Base-by-base conservation (phyloP, 2,797 vertebrate species). In the Nyctalus aviator region DNA sequence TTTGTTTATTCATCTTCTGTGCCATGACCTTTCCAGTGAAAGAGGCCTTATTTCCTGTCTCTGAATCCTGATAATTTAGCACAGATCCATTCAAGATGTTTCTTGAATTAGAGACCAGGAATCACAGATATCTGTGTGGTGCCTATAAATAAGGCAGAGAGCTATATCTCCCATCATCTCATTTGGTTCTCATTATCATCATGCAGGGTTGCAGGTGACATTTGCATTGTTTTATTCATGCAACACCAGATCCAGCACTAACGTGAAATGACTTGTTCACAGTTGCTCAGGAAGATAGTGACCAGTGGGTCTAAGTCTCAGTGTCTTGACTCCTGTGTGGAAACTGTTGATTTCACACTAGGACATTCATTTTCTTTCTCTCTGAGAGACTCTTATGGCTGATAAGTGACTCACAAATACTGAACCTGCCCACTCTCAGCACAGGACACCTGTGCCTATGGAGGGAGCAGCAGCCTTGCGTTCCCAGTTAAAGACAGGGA, bases 331-430 rank as follows among this genome's bases (percentile, higher is more conserved):
- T 90, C 57, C 69, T 32, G 4, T 82, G 75, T 88, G 59, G 87
- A 59, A 92, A 92, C 53, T n/a, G 6, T 84, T 75, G 59, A 78
- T 55, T 92, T 92, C 64, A 78, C 57, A 90, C 37, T 20, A 48
- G 86, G 66, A 84, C 27, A 10, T 32, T 94, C 32, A 27, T 88
- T 87, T 93, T 50, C 82, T 93, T 76, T 88, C 53, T 76, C 53
- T 90, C 78, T 59, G 30, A 85, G 69, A 81, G 18, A 46, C 8
- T 50, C 84, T 41, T 93, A 77, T 57, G 82, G 57, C 78, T 85
- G 64, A 90, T 53, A 92, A 76, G 46, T 79, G 90, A 59, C 87
- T 95, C 59, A 20, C 1, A 5, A 27, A 44, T 3, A 32, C 11
- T 59, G 37, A 27, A 21, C 73, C 79, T 37, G 27, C 53, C 84